phyloP scores from a whole-genome alignment of 2,113 vertebrate species.

The Brachyhypopomus occidentalis region DNA sequence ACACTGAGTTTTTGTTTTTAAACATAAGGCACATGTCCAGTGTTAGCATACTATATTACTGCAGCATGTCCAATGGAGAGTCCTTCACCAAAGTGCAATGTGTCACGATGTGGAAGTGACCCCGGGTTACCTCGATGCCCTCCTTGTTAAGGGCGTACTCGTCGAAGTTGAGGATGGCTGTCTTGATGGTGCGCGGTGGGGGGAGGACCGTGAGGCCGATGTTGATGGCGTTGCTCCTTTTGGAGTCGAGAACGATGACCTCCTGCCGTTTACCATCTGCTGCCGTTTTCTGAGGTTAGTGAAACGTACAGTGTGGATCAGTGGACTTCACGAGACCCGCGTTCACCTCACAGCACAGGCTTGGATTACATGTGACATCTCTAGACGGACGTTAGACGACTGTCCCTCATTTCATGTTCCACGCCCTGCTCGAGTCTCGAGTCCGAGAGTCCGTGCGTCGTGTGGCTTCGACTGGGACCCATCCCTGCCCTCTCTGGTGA shows the following conservation, averaged over 20 bases:
- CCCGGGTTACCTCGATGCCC: slow-evolving; percentile 90
- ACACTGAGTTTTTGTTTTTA: no score
- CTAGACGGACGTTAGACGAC: not conserved
- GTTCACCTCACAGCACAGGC: not conserved
- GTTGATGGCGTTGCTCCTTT: slow-evolving; percentile 96
- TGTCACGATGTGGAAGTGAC: no score
- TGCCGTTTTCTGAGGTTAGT: slow-evolving; percentile 85
- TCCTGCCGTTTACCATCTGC: slow-evolving; percentile 96
- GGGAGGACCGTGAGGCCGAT: slow-evolving; percentile 96
- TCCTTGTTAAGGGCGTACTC: slow-evolving; percentile 99
- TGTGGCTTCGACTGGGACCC: not conserved
- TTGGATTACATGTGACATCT: not conserved
- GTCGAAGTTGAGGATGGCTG: slow-evolving; percentile 97
- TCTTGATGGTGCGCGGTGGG: slow-evolving; percentile 96
- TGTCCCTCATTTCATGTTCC: not conserved
- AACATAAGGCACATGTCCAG: not conserved
- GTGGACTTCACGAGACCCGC: not conserved
- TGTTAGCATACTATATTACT: not conserved
- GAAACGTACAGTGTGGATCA: not conserved
- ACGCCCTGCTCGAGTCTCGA: not conserved
- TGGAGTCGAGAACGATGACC: slow-evolving; percentile 95
- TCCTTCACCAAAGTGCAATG: no score
- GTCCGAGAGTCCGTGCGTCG: no score
- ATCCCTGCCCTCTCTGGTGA: not conserved
- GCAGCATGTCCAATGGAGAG: no score